Conservation (phyloP, 2,797 vertebrate species). For the Squalus acanthias region DNA sequence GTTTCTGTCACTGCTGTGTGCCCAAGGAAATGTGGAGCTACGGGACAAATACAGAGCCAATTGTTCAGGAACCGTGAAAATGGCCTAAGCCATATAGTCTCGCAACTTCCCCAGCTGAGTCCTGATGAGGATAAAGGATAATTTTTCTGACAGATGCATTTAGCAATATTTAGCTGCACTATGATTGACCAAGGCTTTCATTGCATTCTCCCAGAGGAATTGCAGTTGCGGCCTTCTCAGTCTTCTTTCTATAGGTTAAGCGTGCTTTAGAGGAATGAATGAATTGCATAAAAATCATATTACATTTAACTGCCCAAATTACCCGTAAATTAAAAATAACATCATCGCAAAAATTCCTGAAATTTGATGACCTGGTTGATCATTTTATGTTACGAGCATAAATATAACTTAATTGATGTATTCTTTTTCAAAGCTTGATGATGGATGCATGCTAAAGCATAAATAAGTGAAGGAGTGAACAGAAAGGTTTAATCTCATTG, state of each 20-base stretch:
- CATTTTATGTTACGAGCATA: neutral
- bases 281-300: neutral
- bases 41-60: slow-evolving; percentile 38
- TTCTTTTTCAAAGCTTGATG: neutral
- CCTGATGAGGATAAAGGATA: neutral
- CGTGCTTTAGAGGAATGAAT: neutral
- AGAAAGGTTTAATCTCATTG: neutral
- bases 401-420: neutral
- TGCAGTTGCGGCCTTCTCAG: neutral
- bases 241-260: neutral
- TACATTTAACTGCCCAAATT: neutral
- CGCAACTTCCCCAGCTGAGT: neutral
- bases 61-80: neutral
- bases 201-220: neutral
- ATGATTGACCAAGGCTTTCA: neutral
- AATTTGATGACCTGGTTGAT: neutral
- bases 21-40: neutral
- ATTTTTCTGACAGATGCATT: slow-evolving; percentile 12
- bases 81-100: neutral
- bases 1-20: neutral
- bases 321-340: neutral
- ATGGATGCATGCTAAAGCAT: neutral
- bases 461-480: neutral
- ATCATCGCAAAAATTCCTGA: neutral
- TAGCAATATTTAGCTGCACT: neutral